Conservation (phyloP, 2,113 vertebrate species). For the Apistogramma diplotaenia region DNA sequence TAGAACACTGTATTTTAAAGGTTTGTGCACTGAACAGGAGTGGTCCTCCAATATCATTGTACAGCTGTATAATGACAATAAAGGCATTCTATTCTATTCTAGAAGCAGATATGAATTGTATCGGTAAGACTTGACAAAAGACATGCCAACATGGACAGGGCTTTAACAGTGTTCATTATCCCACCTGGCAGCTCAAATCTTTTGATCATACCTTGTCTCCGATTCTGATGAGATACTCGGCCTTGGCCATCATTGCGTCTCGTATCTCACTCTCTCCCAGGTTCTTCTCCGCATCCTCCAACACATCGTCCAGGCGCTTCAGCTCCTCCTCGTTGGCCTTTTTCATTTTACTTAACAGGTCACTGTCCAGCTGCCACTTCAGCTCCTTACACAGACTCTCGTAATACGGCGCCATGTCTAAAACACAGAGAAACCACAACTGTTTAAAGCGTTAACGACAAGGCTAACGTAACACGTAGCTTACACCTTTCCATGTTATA, state of each 20-base stretch:
- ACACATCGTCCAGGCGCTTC: conserved; percentile 86
- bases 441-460: neutral
- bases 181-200: neutral
- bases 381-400: conserved; percentile 92
- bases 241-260: conserved; percentile 96
- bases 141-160: neutral
- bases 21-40: too few relatives aligned
- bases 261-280: conserved; percentile 95
- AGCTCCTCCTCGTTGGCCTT: conserved; percentile 93
- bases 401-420: conserved; percentile 96
- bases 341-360: conserved; percentile 92
- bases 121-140: neutral
- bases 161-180: neutral
- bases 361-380: conserved; percentile 88
- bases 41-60: too few relatives aligned
- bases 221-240: conserved; percentile 93
- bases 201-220: conserved; percentile 86
- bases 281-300: conserved; percentile 95
- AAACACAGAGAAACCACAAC: neutral
- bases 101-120: neutral
- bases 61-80: too few relatives aligned
- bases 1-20: too few relatives aligned
- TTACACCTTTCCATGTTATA: neutral
- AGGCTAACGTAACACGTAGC: neutral
- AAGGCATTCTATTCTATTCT: too few relatives aligned